Percentiles rank a stretch among this genome's conserved stretches.
phyloP scores from a whole-genome alignment of 2,113 vertebrate species.

The Glaucidium brasilianum region DNA sequence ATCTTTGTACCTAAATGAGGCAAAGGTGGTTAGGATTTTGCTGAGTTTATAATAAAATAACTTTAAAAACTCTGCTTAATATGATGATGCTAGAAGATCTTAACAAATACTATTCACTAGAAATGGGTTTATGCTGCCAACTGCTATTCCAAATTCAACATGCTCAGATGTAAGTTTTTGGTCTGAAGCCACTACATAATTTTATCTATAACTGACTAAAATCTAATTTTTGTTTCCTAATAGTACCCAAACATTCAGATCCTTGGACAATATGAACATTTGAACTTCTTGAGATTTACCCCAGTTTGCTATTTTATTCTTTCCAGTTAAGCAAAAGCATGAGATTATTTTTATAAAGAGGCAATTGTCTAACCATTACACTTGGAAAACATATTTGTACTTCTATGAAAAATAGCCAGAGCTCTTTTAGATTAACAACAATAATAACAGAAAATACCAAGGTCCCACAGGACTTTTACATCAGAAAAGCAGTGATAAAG shows the following conservation, averaged over 20 bases:
- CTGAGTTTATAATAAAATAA: background rate
- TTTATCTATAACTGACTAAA: slow-evolving; percentile 1
- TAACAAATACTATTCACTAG: background rate
- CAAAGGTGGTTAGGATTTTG: background rate
- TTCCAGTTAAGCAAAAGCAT: background rate
- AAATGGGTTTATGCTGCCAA: background rate
- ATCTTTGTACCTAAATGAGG: slow-evolving; percentile 83
- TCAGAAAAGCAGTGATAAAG: background rate
- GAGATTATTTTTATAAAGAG: slow-evolving; percentile 4
- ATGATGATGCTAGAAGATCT: background rate
- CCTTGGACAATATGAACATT: background rate
- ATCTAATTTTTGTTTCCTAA: background rate
- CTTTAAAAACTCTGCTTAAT: background rate
- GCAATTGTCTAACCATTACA: background rate
- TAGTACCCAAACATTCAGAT: background rate
- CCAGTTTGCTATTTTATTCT: slow-evolving; percentile 16
- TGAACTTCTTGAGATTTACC: background rate
- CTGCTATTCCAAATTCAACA: slow-evolving; percentile 39
- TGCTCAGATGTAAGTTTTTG: background rate
- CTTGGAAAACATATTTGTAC: slow-evolving; percentile 1
- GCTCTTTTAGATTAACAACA: background rate
- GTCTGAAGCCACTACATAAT: background rate
- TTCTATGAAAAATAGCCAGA: background rate
- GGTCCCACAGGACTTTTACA: background rate
- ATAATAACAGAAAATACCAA: background rate